Evolutionary conservation across 2,797 vertebrate genomes (phyloP), one percentile per base, ranked within the genome.

Genomic region (Crypturellus tataupa): DNA sequence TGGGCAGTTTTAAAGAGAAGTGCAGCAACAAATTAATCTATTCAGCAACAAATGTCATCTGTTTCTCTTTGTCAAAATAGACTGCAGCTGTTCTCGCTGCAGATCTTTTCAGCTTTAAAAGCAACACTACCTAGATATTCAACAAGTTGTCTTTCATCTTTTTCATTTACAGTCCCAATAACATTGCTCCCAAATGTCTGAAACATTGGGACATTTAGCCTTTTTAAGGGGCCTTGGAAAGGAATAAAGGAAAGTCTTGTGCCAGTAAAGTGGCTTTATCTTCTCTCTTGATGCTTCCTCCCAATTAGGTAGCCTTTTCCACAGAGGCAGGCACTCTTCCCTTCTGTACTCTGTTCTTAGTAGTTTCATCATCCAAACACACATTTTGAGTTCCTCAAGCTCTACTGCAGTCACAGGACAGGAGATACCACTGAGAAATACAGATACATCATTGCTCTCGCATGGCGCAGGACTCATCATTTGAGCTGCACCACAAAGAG

Each of bases 31-130:
- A 51, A 51, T 51, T 25, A 24, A 51, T 51, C 49, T 49, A 47
- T 88, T 95, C 70, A 94, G 91, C 83, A 94, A 85, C 77, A 92
- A 91, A 93, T 81, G 80, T 94, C 80, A 95, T 96, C 92, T 95
- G 91, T 85, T 96, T 89, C 91, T 92, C 80, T 83, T 95, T 93
- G 73, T 40, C 84, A 67, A 88, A 97, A 93, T 83, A 85, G 80
- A 85, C 73, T 91, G 81, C 92, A 96, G 92, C 95, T 96, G 94
- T 84, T 95, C 80, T n/a, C 51, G n/a, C 46, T n/a, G 53, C 75
- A 85, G 56, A 39, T 12, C 63, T 92, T 53, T 80, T 35, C 46
- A 91, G 80, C 64, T 93, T 93, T 86, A 35, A 64, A 90, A 19
- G 40, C 1, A 89, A 12, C 4, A 44, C 27, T 73, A 73, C 63